Base-by-base conservation (phyloP, 2,113 vertebrate species). In the Sylvia atricapilla region DNA sequence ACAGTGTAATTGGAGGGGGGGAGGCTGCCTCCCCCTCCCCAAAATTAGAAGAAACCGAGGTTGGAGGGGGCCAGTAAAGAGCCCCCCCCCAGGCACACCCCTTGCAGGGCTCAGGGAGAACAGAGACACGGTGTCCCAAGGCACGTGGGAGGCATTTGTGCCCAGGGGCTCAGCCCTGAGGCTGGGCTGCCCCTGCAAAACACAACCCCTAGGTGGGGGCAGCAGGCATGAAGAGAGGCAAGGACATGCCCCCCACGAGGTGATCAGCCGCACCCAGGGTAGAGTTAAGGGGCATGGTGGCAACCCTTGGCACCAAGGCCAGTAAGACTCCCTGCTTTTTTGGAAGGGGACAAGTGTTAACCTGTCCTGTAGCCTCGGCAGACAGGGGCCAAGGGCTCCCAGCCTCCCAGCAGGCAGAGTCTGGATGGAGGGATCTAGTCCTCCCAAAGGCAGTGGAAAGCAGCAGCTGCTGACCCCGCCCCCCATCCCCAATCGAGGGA, bases 371-470 rank as follows among this genome's bases (percentile, higher is more conserved):
- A 10, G 46, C n/a, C 59, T 28, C 7, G 33, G 52, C 35, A 62
- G 17, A 37, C 0, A 55, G 56, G 20, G 56, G 24, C 43, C 3
- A 2, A 87, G 52, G 66, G 52, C 56, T 0, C 1, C 35, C 56
- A 89, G 68, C 47, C 64, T 30, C 52, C 31, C 55, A 46, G 60
- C 43, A 69, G 64, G 84, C 80, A 77, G 63, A 83, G 41, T n/a
- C 55, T 6, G 15, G 47, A 28, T n/a, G 21, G 50, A 79, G 43
- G 10, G 17, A 30, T 27, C 13, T 28, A 60, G 6, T 63, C 13
- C 59, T 72, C 58, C 18, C 13, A 68, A 82, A 94, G 89, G 93
- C 95, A 96, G 93, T 91, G 95, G 73, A 93, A 95, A 93, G 84
- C 93, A 95, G 95, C 93, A 91, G 77, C 77, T 84, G 91, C 84